Evolutionary conservation across 1,140 invertebrate species (phyloP), one percentile per base, ranked within the genome.

Genomic region (Zaprionus ghesquierei): DNA sequence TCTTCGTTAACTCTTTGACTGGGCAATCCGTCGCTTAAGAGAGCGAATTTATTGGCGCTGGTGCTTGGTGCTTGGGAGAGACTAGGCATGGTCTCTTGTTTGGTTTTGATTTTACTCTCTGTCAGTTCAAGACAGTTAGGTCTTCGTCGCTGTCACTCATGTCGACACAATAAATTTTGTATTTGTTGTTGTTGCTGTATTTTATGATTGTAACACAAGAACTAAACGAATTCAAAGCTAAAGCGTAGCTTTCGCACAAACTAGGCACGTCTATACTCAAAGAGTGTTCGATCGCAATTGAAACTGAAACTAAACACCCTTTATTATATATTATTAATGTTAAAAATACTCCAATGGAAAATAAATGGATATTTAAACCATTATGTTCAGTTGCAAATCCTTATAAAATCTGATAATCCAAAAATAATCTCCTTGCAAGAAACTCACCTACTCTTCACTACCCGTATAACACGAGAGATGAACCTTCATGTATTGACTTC

Each of bases 1-100:
- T 22, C 54, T 51, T 27, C 55, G n/a, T n/a, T n/a, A n/a, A n/a
- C n/a, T n/a, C n/a, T n/a, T n/a, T n/a, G n/a, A n/a, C n/a, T n/a
- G n/a, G n/a, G n/a, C 5, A 29, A 8, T 55, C 41, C 10, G 13
- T 60, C 69, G 10, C 6, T 20, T 35, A 31, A 10, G 31, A 50
- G 12, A 18, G 60, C 10, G 22, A 50, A 70, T 50, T 50, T 4
- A 29, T 71, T 65, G 27, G 23, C 13, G 66, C 41, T 50, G 1
- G 68, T 63, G 59, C 20, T 70, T n/a, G 31, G 20, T 56, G 15
- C 29, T 70, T n/a, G 54, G 59, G n/a, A n/a, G n/a, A n/a, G n/a
- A n/a, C n/a, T n/a, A n/a, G n/a, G n/a, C 3, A 33, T 15, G 44
- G 8, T 61, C 22, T n/a, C n/a, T n/a, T n/a, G n/a, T n/a, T n/a